These are phyloP conservation scores for Seriola rivoliana DNA, from an alignment of 2,113 vertebrate genomes.

Conservation along the genomic window DNA sequence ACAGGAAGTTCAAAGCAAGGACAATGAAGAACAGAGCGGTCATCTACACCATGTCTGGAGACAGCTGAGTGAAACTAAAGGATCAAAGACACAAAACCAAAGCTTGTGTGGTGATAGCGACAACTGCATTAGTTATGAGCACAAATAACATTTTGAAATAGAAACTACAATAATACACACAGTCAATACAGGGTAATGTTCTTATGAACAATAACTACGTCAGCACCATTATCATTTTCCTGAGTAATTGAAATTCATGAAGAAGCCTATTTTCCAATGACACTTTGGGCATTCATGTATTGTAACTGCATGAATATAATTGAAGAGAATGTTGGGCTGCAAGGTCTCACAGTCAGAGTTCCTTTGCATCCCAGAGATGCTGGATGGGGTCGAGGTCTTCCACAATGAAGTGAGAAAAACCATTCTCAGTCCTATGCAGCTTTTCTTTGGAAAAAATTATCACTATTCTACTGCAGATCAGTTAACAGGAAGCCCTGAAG, in stretches of 20 bases:
- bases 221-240: not conserved
- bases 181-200: not conserved
- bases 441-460: too few relatives aligned
- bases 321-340: too few relatives aligned
- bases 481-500: not conserved
- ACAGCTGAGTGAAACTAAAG: conserved; percentile 5
- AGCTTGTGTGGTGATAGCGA: not conserved
- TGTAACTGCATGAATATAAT: not conserved
- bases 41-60: conserved; percentile 42
- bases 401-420: too few relatives aligned
- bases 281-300: not conserved
- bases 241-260: not conserved
- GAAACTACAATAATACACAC: not conserved
- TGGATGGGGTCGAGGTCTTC: too few relatives aligned
- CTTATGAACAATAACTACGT: not conserved
- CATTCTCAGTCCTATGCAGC: too few relatives aligned
- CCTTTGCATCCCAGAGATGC: too few relatives aligned
- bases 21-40: conserved; percentile 57
- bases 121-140: not conserved
- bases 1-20: conserved; percentile 61
- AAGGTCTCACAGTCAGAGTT: not conserved
- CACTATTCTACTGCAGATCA: too few relatives aligned
- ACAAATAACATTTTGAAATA: not conserved
- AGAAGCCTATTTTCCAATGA: not conserved
- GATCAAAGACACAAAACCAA: not conserved